phyloP scores from a whole-genome alignment of 23 tunicate genomes.

The Ciona savignyi region DNA sequence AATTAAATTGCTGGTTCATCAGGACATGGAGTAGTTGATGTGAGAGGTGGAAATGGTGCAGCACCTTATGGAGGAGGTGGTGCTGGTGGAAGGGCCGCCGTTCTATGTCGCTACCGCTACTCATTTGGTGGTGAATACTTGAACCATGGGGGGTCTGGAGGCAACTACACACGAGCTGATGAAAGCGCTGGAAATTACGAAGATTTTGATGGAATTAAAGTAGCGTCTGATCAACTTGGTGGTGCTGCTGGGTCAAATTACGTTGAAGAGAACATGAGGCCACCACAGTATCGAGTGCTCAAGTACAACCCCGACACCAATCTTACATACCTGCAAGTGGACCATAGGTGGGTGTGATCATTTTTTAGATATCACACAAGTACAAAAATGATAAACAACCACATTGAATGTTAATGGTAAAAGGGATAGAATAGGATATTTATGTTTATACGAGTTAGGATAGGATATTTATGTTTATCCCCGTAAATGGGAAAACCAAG shows the following conservation, averaged over 20 bases:
- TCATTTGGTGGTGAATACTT: slow-evolving; percentile 13
- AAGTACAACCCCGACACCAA: slow-evolving; percentile 11
- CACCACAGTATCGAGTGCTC: slow-evolving; percentile 19
- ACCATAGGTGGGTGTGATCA: slow-evolving; percentile 9
- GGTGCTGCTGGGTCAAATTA: slow-evolving; percentile 25
- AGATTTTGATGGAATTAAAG: slow-evolving; percentile 2
- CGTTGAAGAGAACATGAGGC: slow-evolving; percentile 21
- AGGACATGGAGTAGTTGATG: slow-evolving; percentile 27
- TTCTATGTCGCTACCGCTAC: slow-evolving; percentile 13
- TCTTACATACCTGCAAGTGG: slow-evolving; percentile 11
- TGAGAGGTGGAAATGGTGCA: slow-evolving; percentile 16
- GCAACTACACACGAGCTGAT: neutral
- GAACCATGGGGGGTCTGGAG: slow-evolving; percentile 18
- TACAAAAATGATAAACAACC: too few species aligned
- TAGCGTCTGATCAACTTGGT: slow-evolving; percentile 11
- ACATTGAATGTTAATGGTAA: too few species aligned
- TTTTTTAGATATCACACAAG: too few species aligned
- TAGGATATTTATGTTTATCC: too few species aligned
- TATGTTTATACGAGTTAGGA: too few species aligned
- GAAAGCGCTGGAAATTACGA: neutral
- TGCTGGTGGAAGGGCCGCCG: slow-evolving; percentile 23
- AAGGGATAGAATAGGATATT: too few species aligned
- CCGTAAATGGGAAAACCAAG: too few species aligned
- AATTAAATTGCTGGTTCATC: too few species aligned
- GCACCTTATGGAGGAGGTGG: slow-evolving; percentile 18